Conservation (phyloP, 1,140 invertebrate genomes). For the Rhopalosiphum padi region DNA sequence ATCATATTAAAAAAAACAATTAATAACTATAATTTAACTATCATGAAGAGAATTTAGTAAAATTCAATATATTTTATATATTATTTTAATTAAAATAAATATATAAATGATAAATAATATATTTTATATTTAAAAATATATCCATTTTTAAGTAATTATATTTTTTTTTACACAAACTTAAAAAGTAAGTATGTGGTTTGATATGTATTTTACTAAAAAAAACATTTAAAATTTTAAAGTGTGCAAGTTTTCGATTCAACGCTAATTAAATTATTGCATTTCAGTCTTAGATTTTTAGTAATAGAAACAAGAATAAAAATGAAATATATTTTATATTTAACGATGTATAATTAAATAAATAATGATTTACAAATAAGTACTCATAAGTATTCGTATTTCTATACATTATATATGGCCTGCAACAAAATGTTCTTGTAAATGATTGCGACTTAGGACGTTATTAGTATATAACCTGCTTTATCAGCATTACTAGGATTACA, state of each 20-base stretch:
- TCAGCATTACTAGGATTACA: not conserved
- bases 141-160: not conserved
- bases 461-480: not conserved
- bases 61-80: not conserved
- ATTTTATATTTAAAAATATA: not conserved
- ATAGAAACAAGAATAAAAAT: not conserved
- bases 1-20: not conserved
- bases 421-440: not conserved
- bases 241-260: not conserved
- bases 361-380: not conserved
- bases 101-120: not conserved
- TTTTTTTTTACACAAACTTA: not conserved
- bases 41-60: not conserved
- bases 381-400: not conserved
- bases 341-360: not conserved
- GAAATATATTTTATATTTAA: not conserved
- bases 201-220: too few species aligned
- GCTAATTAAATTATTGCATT: not conserved
- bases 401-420: not conserved
- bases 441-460: not conserved
- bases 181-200: not conserved
- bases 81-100: not conserved
- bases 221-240: not conserved
- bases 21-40: not conserved
- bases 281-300: not conserved